Conservation (phyloP, 1,140 invertebrate genomes). For the Drosophila orosa region DNA sequence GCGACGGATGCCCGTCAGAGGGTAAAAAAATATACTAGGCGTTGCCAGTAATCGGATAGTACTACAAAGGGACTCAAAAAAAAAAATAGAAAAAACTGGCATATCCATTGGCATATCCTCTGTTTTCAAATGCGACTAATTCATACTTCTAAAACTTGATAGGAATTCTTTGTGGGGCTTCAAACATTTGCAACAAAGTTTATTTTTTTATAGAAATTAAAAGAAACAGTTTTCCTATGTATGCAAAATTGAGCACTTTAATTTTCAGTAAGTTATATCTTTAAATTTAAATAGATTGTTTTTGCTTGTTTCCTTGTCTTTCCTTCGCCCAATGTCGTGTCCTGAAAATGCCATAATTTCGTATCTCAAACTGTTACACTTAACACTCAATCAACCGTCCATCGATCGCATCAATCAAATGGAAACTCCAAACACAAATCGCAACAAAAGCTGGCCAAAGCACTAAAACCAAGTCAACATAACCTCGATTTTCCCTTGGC, state of each 20-base stretch:
- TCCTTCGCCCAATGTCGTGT: not conserved
- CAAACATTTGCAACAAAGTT: too few species aligned
- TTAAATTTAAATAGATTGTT: too few species aligned
- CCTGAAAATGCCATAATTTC: slow-evolving; percentile 15
- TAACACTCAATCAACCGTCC: slow-evolving; percentile 56
- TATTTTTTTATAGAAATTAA: too few species aligned
- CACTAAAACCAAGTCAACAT: slow-evolving; percentile 66
- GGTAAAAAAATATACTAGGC: slow-evolving; percentile 11
- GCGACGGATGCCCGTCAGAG: slow-evolving; percentile 2
- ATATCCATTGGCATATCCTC: not conserved
- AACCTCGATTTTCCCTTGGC: slow-evolving; percentile 65
- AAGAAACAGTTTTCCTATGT: too few species aligned
- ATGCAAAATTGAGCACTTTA: too few species aligned
- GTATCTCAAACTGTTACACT: slow-evolving; percentile 48
- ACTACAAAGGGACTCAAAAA: slow-evolving; percentile 8
- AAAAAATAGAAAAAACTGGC: not conserved
- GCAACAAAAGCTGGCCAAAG: slow-evolving; percentile 32
- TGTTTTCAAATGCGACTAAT: not conserved
- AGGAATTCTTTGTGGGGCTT: not conserved
- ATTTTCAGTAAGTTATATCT: not conserved
- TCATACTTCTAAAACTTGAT: not conserved
- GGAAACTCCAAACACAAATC: slow-evolving; percentile 46
- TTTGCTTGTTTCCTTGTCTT: not conserved
- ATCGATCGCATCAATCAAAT: slow-evolving; percentile 63
- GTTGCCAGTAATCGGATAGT: slow-evolving; percentile 2